phyloP scores from a whole-genome alignment of 2,797 vertebrate species.

The Cottoperca gobio region DNA sequence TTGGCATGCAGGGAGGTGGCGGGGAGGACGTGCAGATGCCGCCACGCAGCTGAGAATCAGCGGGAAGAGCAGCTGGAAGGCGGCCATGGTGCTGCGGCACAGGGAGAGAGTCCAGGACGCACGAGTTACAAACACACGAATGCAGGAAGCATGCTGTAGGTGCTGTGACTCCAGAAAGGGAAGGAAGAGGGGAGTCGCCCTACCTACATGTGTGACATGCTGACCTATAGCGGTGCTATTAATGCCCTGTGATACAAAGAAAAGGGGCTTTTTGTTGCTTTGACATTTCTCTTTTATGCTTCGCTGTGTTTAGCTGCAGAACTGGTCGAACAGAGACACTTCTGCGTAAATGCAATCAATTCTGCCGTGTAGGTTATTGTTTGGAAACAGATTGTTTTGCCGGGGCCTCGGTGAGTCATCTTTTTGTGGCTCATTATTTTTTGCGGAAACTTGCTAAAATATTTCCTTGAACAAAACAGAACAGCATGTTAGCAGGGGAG shows the following conservation, averaged over 20 bases:
- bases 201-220: constrained; percentile 42
- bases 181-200: constrained; percentile 53
- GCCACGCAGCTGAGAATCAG: constrained; percentile 76
- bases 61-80: constrained; percentile 85
- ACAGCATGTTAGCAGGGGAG: constrained; percentile 7
- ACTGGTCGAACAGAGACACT: constrained; percentile 9
- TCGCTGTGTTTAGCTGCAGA: constrained; percentile 8
- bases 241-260: constrained; percentile 29
- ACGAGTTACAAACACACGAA: constrained; percentile 40
- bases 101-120: constrained; percentile 46
- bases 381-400: constrained; percentile 32
- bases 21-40: constrained; percentile 70
- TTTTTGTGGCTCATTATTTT: constrained; percentile 7
- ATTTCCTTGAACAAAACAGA: constrained; percentile 53
- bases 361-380: constrained; percentile 20
- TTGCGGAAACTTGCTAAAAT: constrained; percentile 24
- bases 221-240: constrained; percentile 59
- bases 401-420: constrained; percentile 50
- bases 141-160: constrained; percentile 49
- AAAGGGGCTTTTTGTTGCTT: constrained; percentile 54
- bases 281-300: constrained; percentile 27
- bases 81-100: constrained; percentile 88
- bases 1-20: constrained; percentile 80
- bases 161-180: constrained; percentile 36
- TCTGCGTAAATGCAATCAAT: constrained; percentile 1